Evolutionary conservation across 2,113 vertebrate species (phyloP), one percentile per base, ranked within the genome.

Genomic region (Circaetus cinerascens): DNA sequence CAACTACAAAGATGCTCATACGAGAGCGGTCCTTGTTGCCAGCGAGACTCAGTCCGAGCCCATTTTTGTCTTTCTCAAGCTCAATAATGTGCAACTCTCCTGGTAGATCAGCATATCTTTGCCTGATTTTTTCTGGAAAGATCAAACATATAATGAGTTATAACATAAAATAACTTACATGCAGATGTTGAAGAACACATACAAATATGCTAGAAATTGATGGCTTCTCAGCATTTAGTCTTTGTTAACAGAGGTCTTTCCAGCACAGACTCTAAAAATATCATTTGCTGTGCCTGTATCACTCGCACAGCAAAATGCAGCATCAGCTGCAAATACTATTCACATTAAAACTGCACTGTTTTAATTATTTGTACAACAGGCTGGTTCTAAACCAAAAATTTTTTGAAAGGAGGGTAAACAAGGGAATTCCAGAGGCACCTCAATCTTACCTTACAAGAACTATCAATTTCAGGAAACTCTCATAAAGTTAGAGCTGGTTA

Each of bases 1-100:
- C 99, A 67, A 99, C 99, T 84, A 99, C 98, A 7, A 99, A 99
- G 97, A 99, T 99, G 97, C 99, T 99, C 98, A 99, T 98, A 20
- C 98, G 98, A 90, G 99, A 99, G 3, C 99, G 98, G 91, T 99
- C 99, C 64, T 99, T 98, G 98, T 99, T 99, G 34, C 99, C 99
- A 5, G 99, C 99, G 74, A 99, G 98, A 84, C 99, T 99, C 97
- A 99, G 99, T 10, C 99, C 99, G 55, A 99, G 97, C 36, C 99
- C 98, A 95, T 99, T 99, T n/a, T 98, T 98, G 93, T 99, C 99
- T 85, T 99, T 99, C 93, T 99, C 99, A 81, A 99, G 98, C 95
- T 99, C 99, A 91, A 99, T 98, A n/a, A 99, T 98, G 95, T 99
- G 98, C 95, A 99, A 89, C 86, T 99, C 99, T 72, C 99, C 99